Conservation (phyloP, 92 coral and sea anemone species). For the Epizoanthus illoricatus region DNA sequence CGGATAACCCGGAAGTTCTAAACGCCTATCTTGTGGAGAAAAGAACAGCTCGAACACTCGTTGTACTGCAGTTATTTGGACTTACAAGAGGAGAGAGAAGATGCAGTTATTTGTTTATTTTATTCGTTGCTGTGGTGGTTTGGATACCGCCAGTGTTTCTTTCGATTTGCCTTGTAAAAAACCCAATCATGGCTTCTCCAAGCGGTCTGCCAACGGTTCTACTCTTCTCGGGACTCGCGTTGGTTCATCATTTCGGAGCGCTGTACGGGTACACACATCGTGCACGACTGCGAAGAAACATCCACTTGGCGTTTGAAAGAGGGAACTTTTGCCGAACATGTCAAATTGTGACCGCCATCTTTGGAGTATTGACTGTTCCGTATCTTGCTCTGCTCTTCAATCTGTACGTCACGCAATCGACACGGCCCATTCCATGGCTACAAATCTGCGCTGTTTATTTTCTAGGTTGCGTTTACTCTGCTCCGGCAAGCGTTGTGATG, state of each 20-base stretch:
- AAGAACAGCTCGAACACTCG: not conserved
- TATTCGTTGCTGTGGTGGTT: slow-evolving; percentile 11
- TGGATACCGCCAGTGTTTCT: slow-evolving; percentile 36
- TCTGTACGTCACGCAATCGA: slow-evolving; percentile 48
- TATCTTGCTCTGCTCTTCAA: slow-evolving; percentile 38
- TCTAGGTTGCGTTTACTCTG: slow-evolving; percentile 41
- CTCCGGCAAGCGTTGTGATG: slow-evolving; percentile 35
- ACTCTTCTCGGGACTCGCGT: slow-evolving; percentile 48
- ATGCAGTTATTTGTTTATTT: not conserved
- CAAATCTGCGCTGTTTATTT: slow-evolving; percentile 44
- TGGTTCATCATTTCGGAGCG: slow-evolving; percentile 50
- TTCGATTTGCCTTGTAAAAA: slow-evolving; percentile 40
- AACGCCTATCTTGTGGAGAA: not conserved
- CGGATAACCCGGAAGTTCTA: not conserved
- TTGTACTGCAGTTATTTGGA: not conserved
- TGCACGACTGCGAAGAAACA: slow-evolving; percentile 23
- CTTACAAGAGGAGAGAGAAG: not conserved
- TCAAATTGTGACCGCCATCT: slow-evolving; percentile 13
- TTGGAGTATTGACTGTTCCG: slow-evolving; percentile 25
- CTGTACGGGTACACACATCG: slow-evolving; percentile 41
- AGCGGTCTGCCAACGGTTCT: slow-evolving; percentile 50
- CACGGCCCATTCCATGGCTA: slow-evolving; percentile 45
- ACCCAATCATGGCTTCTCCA: slow-evolving; percentile 48
- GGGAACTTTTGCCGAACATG: slow-evolving; percentile 37
- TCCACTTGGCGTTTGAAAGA: slow-evolving; percentile 38